Base-by-base conservation (phyloP, 2,888 invertebrate species). In the Drosophila prolongata region DNA sequence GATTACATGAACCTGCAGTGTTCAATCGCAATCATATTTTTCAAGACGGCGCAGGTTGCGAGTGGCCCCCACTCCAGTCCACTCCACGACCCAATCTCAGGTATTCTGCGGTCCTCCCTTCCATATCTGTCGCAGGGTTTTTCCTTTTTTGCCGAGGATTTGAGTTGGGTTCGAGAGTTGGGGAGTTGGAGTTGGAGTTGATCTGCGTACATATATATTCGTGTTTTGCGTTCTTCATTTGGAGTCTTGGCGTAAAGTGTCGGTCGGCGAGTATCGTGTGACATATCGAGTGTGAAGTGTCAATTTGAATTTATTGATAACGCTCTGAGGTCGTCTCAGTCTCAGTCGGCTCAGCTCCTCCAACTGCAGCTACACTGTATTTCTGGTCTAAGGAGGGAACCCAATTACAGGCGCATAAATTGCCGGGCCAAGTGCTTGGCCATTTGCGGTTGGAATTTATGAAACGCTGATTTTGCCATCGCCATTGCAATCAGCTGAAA, bases 1-100 rank as follows among this genome's bases (percentile, higher is more conserved):
- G 91, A 91, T 91, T 91, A 90, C 91, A 90, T 90, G 91, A 91
- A 91, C 90, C 90, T 90, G 90, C 90, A 90, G 81, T 91, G 90
- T 91, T 90, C 83, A 89, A 86, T 78, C 80, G 87, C 89, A 90
- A 89, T 90, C 89, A 89, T 89, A 89, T 85, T 57, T 56, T 38
- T 24, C 53, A 42, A 40, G 27, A 50, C 49, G 30, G 11, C 8
- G n/a, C 65, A 64, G 43, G 42, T 30, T 42, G 34, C 35, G 11
- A 24, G 24, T 8, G 10, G 37, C 10, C 35, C 37, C 19, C 38
- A 44, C 35, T 35, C 9, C 38, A 44, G 11, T 35, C 9, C 6
- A n/a, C 10, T 30, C 19, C 19, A 9, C 13, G 1, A 10, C 37
- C 27, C 44, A 30, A 72, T 59, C 47, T 65, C 37, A 50, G 61